Percentiles rank a stretch among this genome's conserved stretches.
phyloP scores from a whole-genome alignment of 1,140 invertebrate species.

The Nephotettix cincticeps region DNA sequence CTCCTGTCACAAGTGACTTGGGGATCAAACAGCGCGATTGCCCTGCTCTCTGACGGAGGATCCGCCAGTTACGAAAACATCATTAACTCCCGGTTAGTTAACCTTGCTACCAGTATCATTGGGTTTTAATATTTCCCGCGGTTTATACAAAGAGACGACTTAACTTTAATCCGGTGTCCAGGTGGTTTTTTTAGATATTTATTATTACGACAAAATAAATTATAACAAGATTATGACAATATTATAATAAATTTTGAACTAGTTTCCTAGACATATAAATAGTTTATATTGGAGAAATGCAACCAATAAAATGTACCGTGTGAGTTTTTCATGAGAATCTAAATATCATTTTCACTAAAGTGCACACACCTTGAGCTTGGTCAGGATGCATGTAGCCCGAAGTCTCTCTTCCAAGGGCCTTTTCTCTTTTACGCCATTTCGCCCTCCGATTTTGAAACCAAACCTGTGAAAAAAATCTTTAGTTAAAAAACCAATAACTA shows the following conservation, averaged over 20 bases:
- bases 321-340: background rate
- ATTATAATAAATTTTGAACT: background rate
- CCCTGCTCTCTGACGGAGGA: no score
- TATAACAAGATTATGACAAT: background rate
- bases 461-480: conserved; percentile 68
- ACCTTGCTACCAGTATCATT: no score
- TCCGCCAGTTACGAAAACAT: no score
- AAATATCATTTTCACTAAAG: background rate
- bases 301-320: background rate
- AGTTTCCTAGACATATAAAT: background rate
- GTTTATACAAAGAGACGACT: no score
- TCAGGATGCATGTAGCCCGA: conserved; percentile 67
- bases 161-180: no score
- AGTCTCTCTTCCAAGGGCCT: conserved; percentile 68
- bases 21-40: no score
- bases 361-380: conserved; percentile 42
- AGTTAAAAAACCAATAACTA: background rate
- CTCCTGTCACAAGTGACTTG: no score
- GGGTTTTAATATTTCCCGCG: no score
- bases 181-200: no score
- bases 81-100: no score
- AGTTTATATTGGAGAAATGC: background rate
- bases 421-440: conserved; percentile 93
- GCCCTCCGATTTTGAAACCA: conserved; percentile 97
- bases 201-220: background rate